phyloP scores from a whole-genome alignment of 2,797 vertebrate genomes.

The Megaceryle alcyon region DNA sequence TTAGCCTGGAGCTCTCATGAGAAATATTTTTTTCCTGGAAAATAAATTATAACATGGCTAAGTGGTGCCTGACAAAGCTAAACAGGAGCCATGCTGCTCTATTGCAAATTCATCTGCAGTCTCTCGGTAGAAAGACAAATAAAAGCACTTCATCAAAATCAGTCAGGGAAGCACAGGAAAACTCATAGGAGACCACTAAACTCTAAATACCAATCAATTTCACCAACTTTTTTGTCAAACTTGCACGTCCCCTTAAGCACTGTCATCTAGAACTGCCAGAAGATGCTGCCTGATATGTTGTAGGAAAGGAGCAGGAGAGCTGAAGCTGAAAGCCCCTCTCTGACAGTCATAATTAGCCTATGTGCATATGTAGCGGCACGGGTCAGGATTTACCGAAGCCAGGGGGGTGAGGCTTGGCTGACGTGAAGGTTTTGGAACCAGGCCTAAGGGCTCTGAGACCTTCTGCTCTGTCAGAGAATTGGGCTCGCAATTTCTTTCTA shows the following conservation, averaged over 20 bases:
- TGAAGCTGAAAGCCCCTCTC: not conserved
- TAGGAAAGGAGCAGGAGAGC: not conserved
- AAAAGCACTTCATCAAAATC: conserved; percentile 93
- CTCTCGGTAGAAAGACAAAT: conserved; percentile 83
- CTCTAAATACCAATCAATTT: conserved; percentile 92
- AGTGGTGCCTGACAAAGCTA: conserved; percentile 85
- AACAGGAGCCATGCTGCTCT: conserved; percentile 81
- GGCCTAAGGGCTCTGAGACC: not conserved
- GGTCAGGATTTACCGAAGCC: not conserved
- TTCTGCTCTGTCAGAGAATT: not conserved
- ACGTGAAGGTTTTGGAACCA: not conserved
- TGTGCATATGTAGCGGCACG: fast-evolving
- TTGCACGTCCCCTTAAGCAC: conserved; percentile 83
- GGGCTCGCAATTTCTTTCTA: not conserved
- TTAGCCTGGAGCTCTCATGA: conserved; percentile 81
- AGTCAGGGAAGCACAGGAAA: conserved; percentile 88
- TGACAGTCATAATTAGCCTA: fast-evolving
- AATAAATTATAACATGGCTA: conserved; percentile 87
- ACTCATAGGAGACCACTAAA: conserved; percentile 87
- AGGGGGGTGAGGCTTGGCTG: not conserved
- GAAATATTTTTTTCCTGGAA: conserved; percentile 84
- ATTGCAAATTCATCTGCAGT: conserved; percentile 85
- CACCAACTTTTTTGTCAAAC: conserved; percentile 83
- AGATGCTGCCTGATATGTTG: conserved; percentile 43
- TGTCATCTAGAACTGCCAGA: conserved; percentile 69